Evolutionary conservation across 2,113 vertebrate genomes (phyloP).

Genomic region (Oxyruncus cristatus): DNA sequence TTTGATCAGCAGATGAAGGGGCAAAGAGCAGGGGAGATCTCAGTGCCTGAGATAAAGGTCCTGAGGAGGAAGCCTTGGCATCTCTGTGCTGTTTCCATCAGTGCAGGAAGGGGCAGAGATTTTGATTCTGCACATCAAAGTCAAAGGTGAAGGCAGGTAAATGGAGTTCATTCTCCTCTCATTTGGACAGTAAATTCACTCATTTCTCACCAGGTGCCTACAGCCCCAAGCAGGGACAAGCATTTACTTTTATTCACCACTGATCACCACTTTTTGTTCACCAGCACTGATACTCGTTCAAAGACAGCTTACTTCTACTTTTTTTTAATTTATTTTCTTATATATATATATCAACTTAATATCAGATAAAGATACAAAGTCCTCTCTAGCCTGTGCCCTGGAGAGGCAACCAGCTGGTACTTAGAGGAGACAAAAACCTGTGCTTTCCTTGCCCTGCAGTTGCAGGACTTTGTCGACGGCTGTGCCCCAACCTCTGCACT

Average conservation of each 20-base stretch:
- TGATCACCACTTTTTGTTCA: not conserved
- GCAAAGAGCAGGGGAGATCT: not conserved
- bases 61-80: not conserved
- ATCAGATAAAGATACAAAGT: not conserved
- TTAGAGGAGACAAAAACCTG: not conserved
- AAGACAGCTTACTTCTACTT: not conserved
- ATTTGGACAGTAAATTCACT: not conserved
- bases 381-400: not conserved
- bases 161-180: not conserved
- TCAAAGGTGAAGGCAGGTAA: not conserved
- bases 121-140: not conserved
- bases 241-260: not conserved
- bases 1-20: not conserved
- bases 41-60: not conserved
- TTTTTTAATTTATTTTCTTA: not conserved
- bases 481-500: not conserved
- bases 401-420: not conserved
- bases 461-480: rapidly evolving
- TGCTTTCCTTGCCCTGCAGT: rapidly evolving
- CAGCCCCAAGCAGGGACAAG: not conserved
- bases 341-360: not conserved
- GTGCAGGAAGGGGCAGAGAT: not conserved
- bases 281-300: not conserved
- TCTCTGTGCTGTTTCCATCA: not conserved
- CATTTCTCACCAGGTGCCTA: not conserved